phyloP scores from a whole-genome alignment of 2,888 invertebrate species.

The Pseudoips prasinana region DNA sequence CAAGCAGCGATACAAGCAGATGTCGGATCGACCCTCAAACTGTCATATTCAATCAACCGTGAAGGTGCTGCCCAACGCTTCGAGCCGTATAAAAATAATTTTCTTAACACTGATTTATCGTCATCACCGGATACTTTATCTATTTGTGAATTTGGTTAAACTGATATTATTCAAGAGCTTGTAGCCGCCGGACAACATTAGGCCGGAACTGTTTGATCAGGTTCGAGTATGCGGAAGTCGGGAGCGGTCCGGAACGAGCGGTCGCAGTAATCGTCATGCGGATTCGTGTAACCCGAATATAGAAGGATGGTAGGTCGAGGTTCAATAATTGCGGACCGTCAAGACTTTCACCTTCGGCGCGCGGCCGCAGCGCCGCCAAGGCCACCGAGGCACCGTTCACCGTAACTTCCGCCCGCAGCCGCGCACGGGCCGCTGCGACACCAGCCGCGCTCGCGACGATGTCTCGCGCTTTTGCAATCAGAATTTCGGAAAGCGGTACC shows the following conservation, averaged over 20 bases:
- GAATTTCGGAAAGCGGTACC: slow-evolving; percentile 60
- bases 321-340: slow-evolving; percentile 71
- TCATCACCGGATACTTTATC: slow-evolving; percentile 16
- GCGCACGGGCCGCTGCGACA: slow-evolving; percentile 41
- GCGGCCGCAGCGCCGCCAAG: slow-evolving; percentile 67
- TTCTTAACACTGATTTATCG: slow-evolving; percentile 24
- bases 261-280: slow-evolving; percentile 32
- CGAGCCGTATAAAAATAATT: slow-evolving; percentile 32
- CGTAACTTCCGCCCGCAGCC: slow-evolving; percentile 62
- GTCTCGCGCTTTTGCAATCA: slow-evolving; percentile 60
- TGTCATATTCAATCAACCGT: slow-evolving; percentile 65
- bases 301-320: slow-evolving; percentile 72
- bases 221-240: slow-evolving; percentile 51
- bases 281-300: slow-evolving; percentile 55
- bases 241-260: slow-evolving; percentile 32
- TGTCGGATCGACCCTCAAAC: slow-evolving; percentile 64
- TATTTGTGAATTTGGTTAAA: slow-evolving; percentile 19
- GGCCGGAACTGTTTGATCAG: slow-evolving; percentile 18
- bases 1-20: slow-evolving; percentile 59
- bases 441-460: slow-evolving; percentile 35
- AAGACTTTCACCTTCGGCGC: slow-evolving; percentile 80
- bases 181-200: slow-evolving; percentile 18
- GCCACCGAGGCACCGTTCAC: slow-evolving; percentile 68
- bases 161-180: slow-evolving; percentile 9
- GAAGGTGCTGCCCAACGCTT: slow-evolving; percentile 54